phyloP scores from a whole-genome alignment of 2,888 invertebrate genomes.

The Corythucha ciliata region DNA sequence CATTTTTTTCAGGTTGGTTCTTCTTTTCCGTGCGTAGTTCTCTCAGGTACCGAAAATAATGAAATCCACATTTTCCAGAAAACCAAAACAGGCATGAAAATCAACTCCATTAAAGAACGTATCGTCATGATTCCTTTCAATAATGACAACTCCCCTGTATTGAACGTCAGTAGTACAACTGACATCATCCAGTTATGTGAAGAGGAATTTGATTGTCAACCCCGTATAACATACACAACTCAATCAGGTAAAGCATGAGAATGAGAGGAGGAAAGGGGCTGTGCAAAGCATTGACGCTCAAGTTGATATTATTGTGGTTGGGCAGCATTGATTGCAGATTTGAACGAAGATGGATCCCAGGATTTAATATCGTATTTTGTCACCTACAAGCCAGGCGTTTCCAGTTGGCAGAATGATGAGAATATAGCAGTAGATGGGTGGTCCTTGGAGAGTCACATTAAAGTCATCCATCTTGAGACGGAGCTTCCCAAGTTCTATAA shows the following conservation, averaged over 20 bases:
- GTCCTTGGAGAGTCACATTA: slow-evolving; percentile 57
- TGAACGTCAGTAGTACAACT: slow-evolving; percentile 65
- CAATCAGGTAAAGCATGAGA: slow-evolving; percentile 24
- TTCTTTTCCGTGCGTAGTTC: too few species aligned
- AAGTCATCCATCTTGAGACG: slow-evolving; percentile 59
- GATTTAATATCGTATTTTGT: slow-evolving; percentile 69
- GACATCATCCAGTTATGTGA: slow-evolving; percentile 65
- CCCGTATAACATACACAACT: slow-evolving; percentile 57
- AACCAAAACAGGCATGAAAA: slow-evolving; percentile 18
- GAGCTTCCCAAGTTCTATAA: slow-evolving; percentile 61
- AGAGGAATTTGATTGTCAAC: slow-evolving; percentile 55
- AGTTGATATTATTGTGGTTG: slow-evolving; percentile 7
- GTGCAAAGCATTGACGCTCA: background rate
- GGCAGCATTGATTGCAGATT: slow-evolving; percentile 56
- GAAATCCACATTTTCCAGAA: too few species aligned
- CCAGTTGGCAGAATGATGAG: slow-evolving; percentile 36
- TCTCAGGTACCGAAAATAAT: too few species aligned
- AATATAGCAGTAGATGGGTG: slow-evolving; percentile 42
- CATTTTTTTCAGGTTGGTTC: too few species aligned
- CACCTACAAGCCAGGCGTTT: slow-evolving; percentile 45
- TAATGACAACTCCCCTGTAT: slow-evolving; percentile 42
- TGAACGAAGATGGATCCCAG: slow-evolving; percentile 65
- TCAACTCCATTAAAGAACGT: slow-evolving; percentile 52
- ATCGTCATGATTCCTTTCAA: slow-evolving; percentile 67
- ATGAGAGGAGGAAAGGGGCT: background rate